Base-by-base conservation (phyloP, 2,888 invertebrate species). In the Loripinus fragilis region DNA sequence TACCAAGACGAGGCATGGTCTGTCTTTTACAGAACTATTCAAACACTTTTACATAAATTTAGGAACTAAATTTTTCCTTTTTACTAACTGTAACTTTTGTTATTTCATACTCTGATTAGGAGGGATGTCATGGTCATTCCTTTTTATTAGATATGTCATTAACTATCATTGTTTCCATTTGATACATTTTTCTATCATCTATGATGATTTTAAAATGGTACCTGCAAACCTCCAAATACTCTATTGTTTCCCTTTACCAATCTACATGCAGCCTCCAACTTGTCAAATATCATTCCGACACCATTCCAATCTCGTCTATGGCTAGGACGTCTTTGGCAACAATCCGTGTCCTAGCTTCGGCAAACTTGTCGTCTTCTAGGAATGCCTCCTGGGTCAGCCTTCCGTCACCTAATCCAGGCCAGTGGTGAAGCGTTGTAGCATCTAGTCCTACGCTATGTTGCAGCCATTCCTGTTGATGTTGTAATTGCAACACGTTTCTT, bases 401-500 rank as follows among this genome's bases (percentile, higher is more conserved):
- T 17, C 76, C 67, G 65, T 76, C 76, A 20, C 71, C 20, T n/a
- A 76, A 70, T 20, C 71, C 76, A 33, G 71, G 45, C 76, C 71
- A 76, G 38, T 76, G 76, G n/a, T 76, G 71, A 12, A 76, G 20
- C 38, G 76, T 71, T 15, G 71, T 70, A 33, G 71, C 76, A 30
- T 41, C 30, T 20, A 50, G 17, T 35, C 76, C 71, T 41, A 76
- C n/a, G 64, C 50, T 71, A 67, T 35, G 70, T 30, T 28, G 65
- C 65, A 23, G 76, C 76, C 71, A 76, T 76, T 30, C 71, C 76
- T 15, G 71, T 76, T 8, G 45, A 66, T 30, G 76, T 52, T 33
- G 71, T 76, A 3, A 76, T 67, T 25, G 67, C 67, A 10, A 42
- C 42, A 17, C 23, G 12, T 28, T 73, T 77, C 25, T 38, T 35